A percentile compares a stretch with the other conserved stretches of the same genome.
phyloP scores from a whole-genome alignment of 2,797 vertebrate species.

The Loris lydekkerianus region DNA sequence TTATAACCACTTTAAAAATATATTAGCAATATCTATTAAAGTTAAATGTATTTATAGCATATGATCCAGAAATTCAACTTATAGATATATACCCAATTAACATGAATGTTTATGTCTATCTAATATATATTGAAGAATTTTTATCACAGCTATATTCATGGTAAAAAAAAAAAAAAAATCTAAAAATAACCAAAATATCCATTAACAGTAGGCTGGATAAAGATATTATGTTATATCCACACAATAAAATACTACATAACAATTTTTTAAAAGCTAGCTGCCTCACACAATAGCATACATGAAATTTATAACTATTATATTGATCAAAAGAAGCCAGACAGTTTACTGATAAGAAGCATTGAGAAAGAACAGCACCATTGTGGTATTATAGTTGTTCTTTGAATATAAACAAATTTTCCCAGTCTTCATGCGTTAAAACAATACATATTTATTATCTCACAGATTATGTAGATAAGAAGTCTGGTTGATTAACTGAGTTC shows the following conservation, averaged over 20 bases:
- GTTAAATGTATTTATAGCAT: background rate
- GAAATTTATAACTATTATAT: background rate
- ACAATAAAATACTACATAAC: background rate
- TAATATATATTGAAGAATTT: background rate
- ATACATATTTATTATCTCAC: background rate
- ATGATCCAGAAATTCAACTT: background rate
- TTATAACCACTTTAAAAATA: slow-evolving; percentile 24
- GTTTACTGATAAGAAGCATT: background rate
- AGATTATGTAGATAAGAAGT: background rate
- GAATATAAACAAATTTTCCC: background rate
- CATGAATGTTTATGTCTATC: background rate
- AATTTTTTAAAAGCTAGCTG: background rate
- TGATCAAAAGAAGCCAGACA: background rate
- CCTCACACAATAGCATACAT: background rate
- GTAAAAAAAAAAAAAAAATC: background rate
- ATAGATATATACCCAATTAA: slow-evolving; percentile 14
- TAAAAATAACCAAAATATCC: background rate
- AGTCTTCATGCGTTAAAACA: background rate
- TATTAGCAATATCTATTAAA: slow-evolving; percentile 21
- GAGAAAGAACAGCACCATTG: background rate
- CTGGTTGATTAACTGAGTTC: background rate
- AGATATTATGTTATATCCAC: background rate
- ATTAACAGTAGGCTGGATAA: background rate
- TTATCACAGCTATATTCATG: background rate
- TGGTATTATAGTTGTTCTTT: background rate